Percentiles rank a stretch among this genome's conserved stretches.
These are phyloP conservation scores for Drosophila planitibia DNA, from an alignment of 2,888 invertebrate species.

Conservation along the genomic window DNA sequence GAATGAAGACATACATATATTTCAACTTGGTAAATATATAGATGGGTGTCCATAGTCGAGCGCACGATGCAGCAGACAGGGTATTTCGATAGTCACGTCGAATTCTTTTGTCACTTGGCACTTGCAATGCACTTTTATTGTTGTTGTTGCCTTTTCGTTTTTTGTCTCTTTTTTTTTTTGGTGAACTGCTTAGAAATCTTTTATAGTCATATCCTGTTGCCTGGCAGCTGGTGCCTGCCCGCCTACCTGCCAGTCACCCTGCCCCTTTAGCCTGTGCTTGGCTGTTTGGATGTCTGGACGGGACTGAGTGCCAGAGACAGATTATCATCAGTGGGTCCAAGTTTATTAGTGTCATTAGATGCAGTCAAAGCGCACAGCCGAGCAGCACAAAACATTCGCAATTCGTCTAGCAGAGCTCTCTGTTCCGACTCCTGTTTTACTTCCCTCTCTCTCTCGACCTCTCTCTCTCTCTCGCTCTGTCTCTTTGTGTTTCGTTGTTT, in stretches of 20 bases:
- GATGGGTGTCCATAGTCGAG: neutral
- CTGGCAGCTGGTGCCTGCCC: conserved; percentile 21
- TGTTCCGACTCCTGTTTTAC: neutral
- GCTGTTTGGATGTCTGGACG: neutral
- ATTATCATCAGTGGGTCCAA: conserved; percentile 75
- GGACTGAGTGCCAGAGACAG: conserved; percentile 68
- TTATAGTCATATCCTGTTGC: conserved; percentile 62
- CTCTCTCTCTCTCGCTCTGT: neutral
- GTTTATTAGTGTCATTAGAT: conserved; percentile 78
- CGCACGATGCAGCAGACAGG: neutral
- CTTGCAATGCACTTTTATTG: conserved; percentile 4
- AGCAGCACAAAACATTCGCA: conserved; percentile 52
- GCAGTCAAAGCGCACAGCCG: conserved; percentile 75
- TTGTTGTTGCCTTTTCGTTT: neutral
- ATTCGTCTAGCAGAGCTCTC: conserved; percentile 28
- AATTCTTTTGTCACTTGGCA: conserved; percentile 7
- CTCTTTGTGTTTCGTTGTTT: conserved; percentile 5
- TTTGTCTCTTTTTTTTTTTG: neutral
- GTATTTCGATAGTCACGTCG: neutral
- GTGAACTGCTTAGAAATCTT: conserved; percentile 44
- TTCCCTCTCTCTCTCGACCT: neutral
- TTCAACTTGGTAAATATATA: neutral
- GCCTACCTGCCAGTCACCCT: conserved; percentile 1
- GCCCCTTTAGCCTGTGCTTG: conserved; percentile 3
- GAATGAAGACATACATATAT: too few relatives aligned